Evolutionary conservation across 2,888 invertebrate species (phyloP), one percentile per base, ranked within the genome.

Genomic region (Eupelmus urozonus): DNA sequence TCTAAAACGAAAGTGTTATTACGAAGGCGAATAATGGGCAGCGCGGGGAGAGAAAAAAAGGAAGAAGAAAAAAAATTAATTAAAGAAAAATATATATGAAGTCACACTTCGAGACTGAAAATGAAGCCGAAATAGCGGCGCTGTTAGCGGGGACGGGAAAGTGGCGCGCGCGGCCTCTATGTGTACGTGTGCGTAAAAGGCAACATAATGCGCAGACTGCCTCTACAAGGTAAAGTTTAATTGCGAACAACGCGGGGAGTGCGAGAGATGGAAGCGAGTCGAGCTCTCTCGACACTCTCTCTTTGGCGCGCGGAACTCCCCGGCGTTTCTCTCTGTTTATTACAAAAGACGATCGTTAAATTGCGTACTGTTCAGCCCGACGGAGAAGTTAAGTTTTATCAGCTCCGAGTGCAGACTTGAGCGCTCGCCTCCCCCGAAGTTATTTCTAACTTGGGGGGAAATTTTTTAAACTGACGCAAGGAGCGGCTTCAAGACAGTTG

Each of bases 321-420:
- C n/a, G 18, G 20, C 57, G 34, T 59, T 49, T 71, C 63, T 63
- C 67, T 27, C 51, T 69, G 78, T 70, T 78, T 78, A 78, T 78
- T 74, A 70, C 70, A 73, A 59, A 78, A 78, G 74, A 65, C 69
- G 59, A 74, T 78, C 73, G 74, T 78, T 78, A 78, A 78, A 74
- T 49, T 74, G 63, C 23, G 57, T 25, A 18, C 51, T 49, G 63
- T 57, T 69, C 55, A 11, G 25, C 59, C 9, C 4, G 13, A 45
- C 13, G n/a, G n/a, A n/a, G n/a, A n/a, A 67, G 72, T 69, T 23
- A 40, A 74, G 57, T 78, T 78, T 78, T 74, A 74, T 74, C 74
- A 63, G 49, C 20, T 57, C 7, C 45, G 16, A 60, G 42, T 63
- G 20, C 60, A n/a, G n/a, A n/a, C n/a, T n/a, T n/a, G n/a, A n/a